A percentile compares a stretch with the other conserved stretches of the same genome.
These are phyloP conservation scores for Tonatia bakeri DNA, from an alignment of 2,113 vertebrate species.

Conservation along the genomic window DNA sequence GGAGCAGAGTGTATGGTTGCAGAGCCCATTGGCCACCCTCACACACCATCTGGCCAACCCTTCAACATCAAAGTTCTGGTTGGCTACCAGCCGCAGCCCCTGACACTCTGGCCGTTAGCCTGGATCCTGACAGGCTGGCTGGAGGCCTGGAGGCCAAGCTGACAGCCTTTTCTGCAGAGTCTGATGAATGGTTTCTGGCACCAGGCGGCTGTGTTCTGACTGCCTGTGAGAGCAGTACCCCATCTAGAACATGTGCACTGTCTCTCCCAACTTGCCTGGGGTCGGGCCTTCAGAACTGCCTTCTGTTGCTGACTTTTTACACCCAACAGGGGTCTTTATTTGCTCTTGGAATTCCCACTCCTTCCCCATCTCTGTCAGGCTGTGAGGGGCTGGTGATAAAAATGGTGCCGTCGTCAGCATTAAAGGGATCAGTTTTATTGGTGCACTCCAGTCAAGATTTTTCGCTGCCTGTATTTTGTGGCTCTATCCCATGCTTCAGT, in stretches of 20 bases:
- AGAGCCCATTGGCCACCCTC: constrained; percentile 89
- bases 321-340: constrained; percentile 24
- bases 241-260: constrained; percentile 56
- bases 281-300: constrained; percentile 16
- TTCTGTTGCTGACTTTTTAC: neutral
- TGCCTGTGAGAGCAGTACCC: constrained; percentile 72
- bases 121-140: constrained; percentile 90
- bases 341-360: neutral
- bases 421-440: neutral
- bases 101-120: constrained; percentile 94
- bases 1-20: constrained; percentile 84
- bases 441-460: neutral
- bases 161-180: constrained; percentile 88
- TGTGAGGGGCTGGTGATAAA: neutral
- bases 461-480: neutral
- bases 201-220: constrained; percentile 74
- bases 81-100: constrained; percentile 91
- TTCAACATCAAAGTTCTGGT: constrained; percentile 94
- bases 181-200: constrained; percentile 93
- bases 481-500: neutral
- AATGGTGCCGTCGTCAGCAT: neutral
- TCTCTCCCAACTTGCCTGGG: constrained; percentile 48
- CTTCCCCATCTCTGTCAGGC: neutral
- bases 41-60: constrained; percentile 91
- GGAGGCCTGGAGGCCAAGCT: constrained; percentile 85